Percentiles rank a stretch among this genome's conserved stretches.
Conservation (phyloP, 2,113 vertebrate species). For the Malurus melanocephalus region DNA sequence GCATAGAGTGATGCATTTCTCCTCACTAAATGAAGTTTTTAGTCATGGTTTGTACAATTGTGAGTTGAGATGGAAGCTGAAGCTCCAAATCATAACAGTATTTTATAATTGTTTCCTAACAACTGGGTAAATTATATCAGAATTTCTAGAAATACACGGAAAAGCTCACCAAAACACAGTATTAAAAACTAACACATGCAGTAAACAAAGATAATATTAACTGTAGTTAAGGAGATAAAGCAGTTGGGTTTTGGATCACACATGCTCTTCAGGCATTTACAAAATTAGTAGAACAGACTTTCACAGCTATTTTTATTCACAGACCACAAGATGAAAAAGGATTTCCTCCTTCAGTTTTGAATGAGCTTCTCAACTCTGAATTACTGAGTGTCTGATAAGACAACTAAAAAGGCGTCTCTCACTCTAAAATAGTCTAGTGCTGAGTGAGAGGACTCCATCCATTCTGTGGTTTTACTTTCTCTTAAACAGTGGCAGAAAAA, state of each 20-base stretch:
- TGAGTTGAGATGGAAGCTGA: neutral
- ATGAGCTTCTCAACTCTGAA: neutral
- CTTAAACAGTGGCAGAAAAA: neutral
- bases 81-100: neutral
- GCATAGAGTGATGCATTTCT: neutral
- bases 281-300: slow-evolving; percentile 22
- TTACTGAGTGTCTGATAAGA: neutral
- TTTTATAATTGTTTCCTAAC: slow-evolving; percentile 2
- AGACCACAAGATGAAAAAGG: neutral
- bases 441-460: neutral
- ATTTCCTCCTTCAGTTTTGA: slow-evolving; percentile 24
- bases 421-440: neutral
- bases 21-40: neutral
- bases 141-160: neutral
- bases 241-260: slow-evolving; percentile 1
- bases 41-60: neutral
- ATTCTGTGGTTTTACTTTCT: neutral
- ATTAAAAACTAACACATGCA: neutral
- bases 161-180: neutral
- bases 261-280: neutral
- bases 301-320: slow-evolving; percentile 27
- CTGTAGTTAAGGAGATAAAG: slow-evolving; percentile 9
- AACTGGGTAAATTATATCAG: neutral
- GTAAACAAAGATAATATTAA: slow-evolving; percentile 8
- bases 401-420: neutral